phyloP scores from a whole-genome alignment of 2,797 vertebrate genomes.

The Miichthys miiuy region DNA sequence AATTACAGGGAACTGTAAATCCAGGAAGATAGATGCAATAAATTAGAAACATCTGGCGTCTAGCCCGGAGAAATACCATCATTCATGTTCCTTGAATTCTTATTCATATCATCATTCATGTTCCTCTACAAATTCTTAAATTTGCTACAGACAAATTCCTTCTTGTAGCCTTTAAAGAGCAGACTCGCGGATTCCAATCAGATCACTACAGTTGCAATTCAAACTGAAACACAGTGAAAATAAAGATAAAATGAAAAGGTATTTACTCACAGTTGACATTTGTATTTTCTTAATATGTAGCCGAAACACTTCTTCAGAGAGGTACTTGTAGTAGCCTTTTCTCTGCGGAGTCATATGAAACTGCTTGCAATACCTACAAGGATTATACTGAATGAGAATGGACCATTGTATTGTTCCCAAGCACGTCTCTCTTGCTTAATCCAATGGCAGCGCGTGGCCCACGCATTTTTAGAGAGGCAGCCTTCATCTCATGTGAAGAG shows the following conservation, averaged over 20 bases:
- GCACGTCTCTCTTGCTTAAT: conserved; percentile 86
- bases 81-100: neutral
- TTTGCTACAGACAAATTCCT: neutral
- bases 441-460: conserved; percentile 69
- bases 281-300: conserved; percentile 62
- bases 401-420: conserved; percentile 85
- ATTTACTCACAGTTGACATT: conserved; percentile 84
- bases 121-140: neutral
- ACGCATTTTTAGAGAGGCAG: conserved; percentile 48
- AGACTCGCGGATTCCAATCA: conserved; percentile 9
- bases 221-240: conserved; percentile 24
- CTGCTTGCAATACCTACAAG: conserved; percentile 90
- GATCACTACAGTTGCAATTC: neutral
- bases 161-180: conserved; percentile 9
- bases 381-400: conserved; percentile 90
- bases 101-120: neutral
- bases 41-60: conserved; percentile 13
- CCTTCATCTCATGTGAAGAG: conserved; percentile 25
- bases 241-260: conserved; percentile 30
- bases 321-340: conserved; percentile 71
- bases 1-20: conserved; percentile 4
- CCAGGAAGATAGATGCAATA: conserved; percentile 14
- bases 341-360: conserved; percentile 90
- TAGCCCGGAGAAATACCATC: neutral
- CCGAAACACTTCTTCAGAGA: conserved; percentile 64